Percentiles rank a stretch among this genome's conserved stretches.
Conservation (phyloP, 2,797 vertebrate genomes). For the Hapalemur alaotrensis region DNA sequence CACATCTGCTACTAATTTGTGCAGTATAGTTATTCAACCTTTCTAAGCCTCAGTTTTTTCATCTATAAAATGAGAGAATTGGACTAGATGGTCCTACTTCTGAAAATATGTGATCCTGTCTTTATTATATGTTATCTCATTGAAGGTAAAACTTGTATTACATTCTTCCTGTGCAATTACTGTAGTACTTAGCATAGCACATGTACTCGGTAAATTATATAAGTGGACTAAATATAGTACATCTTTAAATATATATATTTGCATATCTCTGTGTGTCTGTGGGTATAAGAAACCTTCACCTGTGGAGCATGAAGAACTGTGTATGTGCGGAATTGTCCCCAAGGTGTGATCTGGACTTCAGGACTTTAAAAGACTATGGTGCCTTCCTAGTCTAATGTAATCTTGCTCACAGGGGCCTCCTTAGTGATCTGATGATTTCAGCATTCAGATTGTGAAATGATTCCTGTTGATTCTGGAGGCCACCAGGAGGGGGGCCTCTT, state of each 20-base stretch:
- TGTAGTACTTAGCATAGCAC: background rate
- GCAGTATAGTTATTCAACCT: background rate
- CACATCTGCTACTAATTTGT: background rate
- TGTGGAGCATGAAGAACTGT: background rate
- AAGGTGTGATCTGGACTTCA: background rate
- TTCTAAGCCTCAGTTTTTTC: background rate
- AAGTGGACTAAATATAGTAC: background rate
- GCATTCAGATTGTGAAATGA: background rate
- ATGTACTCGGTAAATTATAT: background rate
- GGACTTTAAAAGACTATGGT: background rate
- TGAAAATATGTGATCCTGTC: background rate
- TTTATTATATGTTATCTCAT: background rate
- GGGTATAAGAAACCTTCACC: background rate
- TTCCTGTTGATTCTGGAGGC: conserved; percentile 12
- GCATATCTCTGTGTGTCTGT: background rate
- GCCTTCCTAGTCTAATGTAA: background rate
- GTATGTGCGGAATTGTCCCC: background rate
- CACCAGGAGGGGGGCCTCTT: background rate
- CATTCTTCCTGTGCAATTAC: background rate
- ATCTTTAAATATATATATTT: background rate
- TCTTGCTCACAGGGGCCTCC: background rate
- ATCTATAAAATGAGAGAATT: background rate
- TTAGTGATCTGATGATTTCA: background rate
- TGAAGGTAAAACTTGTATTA: background rate
- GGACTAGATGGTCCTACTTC: background rate